Base-by-base conservation (phyloP, 2,888 invertebrate genomes). In the Acrobasis repandana region DNA sequence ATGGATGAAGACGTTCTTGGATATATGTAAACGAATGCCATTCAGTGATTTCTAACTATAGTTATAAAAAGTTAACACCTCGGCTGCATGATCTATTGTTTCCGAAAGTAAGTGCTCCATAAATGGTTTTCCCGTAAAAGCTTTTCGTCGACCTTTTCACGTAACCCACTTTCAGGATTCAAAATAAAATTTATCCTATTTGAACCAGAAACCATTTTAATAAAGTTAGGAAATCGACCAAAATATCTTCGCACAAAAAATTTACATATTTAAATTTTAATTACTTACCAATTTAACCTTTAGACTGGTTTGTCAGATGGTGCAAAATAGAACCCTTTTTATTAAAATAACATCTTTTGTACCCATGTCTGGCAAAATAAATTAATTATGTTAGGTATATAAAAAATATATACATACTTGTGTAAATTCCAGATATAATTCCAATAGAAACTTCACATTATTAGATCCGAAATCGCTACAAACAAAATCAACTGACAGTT, bases 401-500 rank as follows among this genome's bases (percentile, higher is more conserved):
- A 38, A 10, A 38, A 11, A 11, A 11, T n/a, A 14, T n/a, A 47
- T 11, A 58, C 58, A 16, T 38, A 58, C 58, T 18, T 50, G 11
- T 18, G 9, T 0, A 58, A 58, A 4, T 49, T 58, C 58, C 46
- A 49, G 5, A 36, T 16, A 20, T 9, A 1, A 50, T 50, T 15
- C 58, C 36, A 58, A 58, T 16, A 16, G 20, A 48, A 49, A 34
- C 10, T 50, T 50, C 50, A 58, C 58, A 38, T 38, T 38, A 60
- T 56, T 14, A 52, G 56, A 51, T 38, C 11, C 34, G 15, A 38
- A 64, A 61, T 62, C 56, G 60, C 60, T 67, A 66, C 65, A 33
- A 62, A 10, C 63, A 63, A 64, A 61, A 51, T 61, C 63, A 58
- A 67, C 63, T 61, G 61, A 61, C 51, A 58, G 60, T 58, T 63